Base-by-base conservation (phyloP, 2,797 vertebrate genomes). In the Arremon aurantiirostris region DNA sequence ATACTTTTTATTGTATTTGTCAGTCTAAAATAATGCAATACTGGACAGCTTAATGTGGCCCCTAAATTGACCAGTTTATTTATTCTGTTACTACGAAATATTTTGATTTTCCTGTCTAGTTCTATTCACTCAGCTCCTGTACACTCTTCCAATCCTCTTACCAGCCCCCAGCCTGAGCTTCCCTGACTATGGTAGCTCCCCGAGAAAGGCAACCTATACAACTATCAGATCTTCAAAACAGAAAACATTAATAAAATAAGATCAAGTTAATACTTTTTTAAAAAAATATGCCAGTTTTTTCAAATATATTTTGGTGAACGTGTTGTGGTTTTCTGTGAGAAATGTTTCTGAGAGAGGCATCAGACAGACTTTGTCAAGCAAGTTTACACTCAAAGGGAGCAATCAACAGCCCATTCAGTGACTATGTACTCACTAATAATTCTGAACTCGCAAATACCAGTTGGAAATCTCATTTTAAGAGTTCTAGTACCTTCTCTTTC, bases 51-150 rank as follows among this genome's bases (percentile, higher is more conserved):
- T 85, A 90, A 89, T 65, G 64, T n/a, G 46, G 71, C 34, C 53
- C 53, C 75, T 86, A 82, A 94, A 93, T 61, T 82, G 86, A 73
- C 68, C n/a, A 2, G 30, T 86, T 95, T 95, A 73, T 89, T 95
- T 89, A 91, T 89, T 82, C 70, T 53, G n/a, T 66, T 79, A 66
- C 53, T 81, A 14, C 34, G 42, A 90, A 93, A 91, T 71, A 86
- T 22, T 90, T 81, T 82, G 39, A 42, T 87, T 93, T 92, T 47
- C 49, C 64, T 82, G 81, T 85, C 78, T 59, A 92, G 56, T 84
- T 65, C 41, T 49, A 35, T 56, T 86, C 70, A 68, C 17, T 14
- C 63, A 80, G 37, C 30, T 75, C 19, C 69, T 44, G 13, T 18
- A 46, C 1, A 6, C 37, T 57, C 9, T 35, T 80, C n/a, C 92